Evolutionary conservation across 2,888 invertebrate species (phyloP).

Genomic region (Drosophila borealis): DNA sequence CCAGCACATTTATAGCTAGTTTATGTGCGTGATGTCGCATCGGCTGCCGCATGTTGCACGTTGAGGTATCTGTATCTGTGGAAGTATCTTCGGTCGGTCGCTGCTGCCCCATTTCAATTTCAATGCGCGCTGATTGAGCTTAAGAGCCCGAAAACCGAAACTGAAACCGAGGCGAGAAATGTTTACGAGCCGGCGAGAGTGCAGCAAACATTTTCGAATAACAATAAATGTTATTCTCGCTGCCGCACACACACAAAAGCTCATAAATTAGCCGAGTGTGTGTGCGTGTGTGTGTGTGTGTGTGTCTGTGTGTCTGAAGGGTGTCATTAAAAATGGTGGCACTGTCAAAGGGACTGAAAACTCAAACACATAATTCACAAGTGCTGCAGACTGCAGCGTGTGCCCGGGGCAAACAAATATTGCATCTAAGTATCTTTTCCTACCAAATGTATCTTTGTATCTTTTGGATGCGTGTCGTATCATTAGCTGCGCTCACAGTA

Average conservation of each 20-base stretch:
- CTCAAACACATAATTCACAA: constrained; percentile 31
- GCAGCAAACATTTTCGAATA: constrained; percentile 54
- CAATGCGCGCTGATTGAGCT: constrained; percentile 60
- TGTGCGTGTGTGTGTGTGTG: constrained; percentile 3
- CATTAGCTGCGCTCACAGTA: background rate
- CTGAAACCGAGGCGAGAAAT: constrained; percentile 47
- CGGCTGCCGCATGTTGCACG: constrained; percentile 36
- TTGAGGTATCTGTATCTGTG: constrained; percentile 6
- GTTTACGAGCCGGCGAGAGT: constrained; percentile 50
- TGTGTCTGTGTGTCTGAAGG: constrained; percentile 26
- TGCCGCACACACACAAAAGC: constrained; percentile 36
- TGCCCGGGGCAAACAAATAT: constrained; percentile 30
- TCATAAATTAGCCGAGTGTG: constrained; percentile 51
- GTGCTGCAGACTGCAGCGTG: constrained; percentile 7
- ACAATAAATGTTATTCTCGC: constrained; percentile 51
- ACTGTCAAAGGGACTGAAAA: constrained; percentile 41
- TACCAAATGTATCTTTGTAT: constrained; percentile 21
- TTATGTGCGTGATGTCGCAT: constrained; percentile 17
- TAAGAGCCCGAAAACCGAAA: constrained; percentile 39
- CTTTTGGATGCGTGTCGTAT: constrained; percentile 32
- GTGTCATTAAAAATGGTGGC: constrained; percentile 60
- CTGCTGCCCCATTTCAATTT: constrained; percentile 45
- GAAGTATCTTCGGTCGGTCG: constrained; percentile 15
- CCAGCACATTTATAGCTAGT: constrained; percentile 27
- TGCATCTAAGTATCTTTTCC: constrained; percentile 25